A percentile compares a stretch with the other conserved stretches of the same genome.
Evolutionary conservation across 2,113 vertebrate genomes (phyloP).

Genomic region (Amazona vittata): DNA sequence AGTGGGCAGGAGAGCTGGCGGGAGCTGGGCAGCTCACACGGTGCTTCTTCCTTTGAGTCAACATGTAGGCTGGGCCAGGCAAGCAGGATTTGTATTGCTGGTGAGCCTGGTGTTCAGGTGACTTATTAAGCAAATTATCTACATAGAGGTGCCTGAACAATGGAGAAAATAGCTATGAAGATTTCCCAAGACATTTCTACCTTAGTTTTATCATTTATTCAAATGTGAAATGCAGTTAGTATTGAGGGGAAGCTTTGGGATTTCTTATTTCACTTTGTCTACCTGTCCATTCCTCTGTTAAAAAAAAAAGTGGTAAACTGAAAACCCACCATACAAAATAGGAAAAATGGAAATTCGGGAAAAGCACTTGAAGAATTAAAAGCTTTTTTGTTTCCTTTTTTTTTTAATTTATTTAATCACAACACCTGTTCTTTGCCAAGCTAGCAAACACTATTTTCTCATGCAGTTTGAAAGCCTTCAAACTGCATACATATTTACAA

Average conservation of each 20-base stretch:
- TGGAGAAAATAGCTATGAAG: not conserved
- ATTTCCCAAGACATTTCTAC: not conserved
- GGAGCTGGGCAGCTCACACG: not conserved
- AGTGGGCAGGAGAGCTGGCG: not conserved
- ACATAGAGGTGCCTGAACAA: not conserved
- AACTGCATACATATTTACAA: not conserved
- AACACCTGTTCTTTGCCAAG: not conserved
- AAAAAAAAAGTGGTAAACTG: not conserved
- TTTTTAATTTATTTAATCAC: not conserved
- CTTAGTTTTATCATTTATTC: not conserved
- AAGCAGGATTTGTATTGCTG: not conserved
- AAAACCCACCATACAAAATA: not conserved
- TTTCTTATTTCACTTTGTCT: not conserved
- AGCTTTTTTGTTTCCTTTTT: not conserved
- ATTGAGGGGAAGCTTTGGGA: not conserved
- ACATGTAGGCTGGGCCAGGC: rapidly evolving
- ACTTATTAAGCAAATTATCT: not conserved
- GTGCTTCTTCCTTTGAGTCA: rapidly evolving
- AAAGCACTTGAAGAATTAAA: not conserved
- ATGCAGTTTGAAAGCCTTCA: not conserved
- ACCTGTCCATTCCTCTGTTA: not conserved
- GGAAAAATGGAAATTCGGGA: not conserved
- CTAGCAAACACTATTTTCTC: not conserved
- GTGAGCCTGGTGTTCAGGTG: not conserved
- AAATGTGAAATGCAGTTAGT: not conserved